These are phyloP conservation scores for Ceramica pisi DNA, from an alignment of 2,888 invertebrate species.

Conservation along the genomic window DNA sequence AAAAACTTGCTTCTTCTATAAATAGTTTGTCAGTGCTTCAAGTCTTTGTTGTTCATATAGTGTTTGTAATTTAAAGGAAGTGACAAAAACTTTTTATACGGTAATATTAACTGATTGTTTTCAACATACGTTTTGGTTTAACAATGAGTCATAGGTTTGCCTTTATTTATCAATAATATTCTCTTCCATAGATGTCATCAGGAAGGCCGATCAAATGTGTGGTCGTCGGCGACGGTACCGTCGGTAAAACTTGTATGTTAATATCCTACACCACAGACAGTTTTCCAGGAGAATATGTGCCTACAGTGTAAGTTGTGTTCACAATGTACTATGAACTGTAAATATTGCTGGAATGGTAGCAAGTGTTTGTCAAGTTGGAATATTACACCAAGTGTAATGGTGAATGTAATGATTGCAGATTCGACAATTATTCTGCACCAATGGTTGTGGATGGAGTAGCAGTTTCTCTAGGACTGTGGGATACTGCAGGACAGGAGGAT, in stretches of 20 bases:
- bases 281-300: slow-evolving; percentile 98
- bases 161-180: slow-evolving; percentile 82
- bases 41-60: slow-evolving; percentile 51
- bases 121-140: slow-evolving; percentile 76
- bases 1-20: slow-evolving; percentile 58
- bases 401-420: slow-evolving; percentile 90
- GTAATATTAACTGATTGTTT: slow-evolving; percentile 69
- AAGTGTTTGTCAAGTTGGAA: slow-evolving; percentile 17
- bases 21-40: slow-evolving; percentile 57
- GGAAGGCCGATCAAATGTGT: slow-evolving; percentile 98
- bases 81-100: slow-evolving; percentile 56
- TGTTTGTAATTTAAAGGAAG: slow-evolving; percentile 54
- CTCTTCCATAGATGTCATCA: slow-evolving; percentile 94
- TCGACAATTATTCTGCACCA: slow-evolving; percentile 99
- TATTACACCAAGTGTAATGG: slow-evolving; percentile 4
- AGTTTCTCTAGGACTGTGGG: slow-evolving; percentile 99
- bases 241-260: slow-evolving; percentile 98
- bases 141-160: slow-evolving; percentile 86
- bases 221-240: slow-evolving; percentile 97
- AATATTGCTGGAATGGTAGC: slow-evolving; percentile 17
- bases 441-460: slow-evolving; percentile 99
- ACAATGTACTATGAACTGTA: slow-evolving; percentile 31
- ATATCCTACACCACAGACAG: slow-evolving; percentile 98
- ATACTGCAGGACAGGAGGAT: slow-evolving; percentile 99
- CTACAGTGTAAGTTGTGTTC: slow-evolving; percentile 95